Percentiles rank a stretch among this genome's conserved stretches.
phyloP scores from a whole-genome alignment of 2,113 vertebrate species.

The Thalassarche chlororhynchos region DNA sequence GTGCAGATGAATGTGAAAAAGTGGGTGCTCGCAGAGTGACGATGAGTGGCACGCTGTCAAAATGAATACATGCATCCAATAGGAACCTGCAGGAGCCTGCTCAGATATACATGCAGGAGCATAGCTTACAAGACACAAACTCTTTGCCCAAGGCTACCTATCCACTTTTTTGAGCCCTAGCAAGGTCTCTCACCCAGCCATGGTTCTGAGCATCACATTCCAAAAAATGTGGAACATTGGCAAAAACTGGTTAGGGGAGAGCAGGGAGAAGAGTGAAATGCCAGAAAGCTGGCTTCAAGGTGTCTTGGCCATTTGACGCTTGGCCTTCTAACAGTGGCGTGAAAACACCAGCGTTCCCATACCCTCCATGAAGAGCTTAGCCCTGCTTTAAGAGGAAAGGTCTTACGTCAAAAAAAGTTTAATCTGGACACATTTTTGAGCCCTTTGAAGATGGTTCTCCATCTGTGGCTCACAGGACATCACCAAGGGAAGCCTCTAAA shows the following conservation, averaged over 20 bases:
- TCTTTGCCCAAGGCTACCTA: background rate
- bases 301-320: background rate
- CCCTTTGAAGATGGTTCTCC: background rate
- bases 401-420: background rate
- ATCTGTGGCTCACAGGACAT: background rate
- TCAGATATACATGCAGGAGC: background rate
- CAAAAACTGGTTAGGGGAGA: background rate
- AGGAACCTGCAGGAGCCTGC: background rate
- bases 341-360: background rate
- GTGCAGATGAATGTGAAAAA: background rate
- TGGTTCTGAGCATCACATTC: background rate
- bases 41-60: accelerated
- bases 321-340: background rate
- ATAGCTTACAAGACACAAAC: background rate
- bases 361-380: background rate
- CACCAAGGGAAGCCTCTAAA: background rate
- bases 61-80: background rate
- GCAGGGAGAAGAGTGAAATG: background rate
- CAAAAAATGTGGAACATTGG: accelerated
- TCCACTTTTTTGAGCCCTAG: background rate
- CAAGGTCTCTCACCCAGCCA: background rate
- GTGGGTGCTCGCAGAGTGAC: background rate
- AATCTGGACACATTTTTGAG: background rate
- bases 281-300: background rate
- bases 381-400: background rate